These are phyloP conservation scores for Epiblema foenella DNA, from an alignment of 2,888 invertebrate genomes.

Conservation along the genomic window DNA sequence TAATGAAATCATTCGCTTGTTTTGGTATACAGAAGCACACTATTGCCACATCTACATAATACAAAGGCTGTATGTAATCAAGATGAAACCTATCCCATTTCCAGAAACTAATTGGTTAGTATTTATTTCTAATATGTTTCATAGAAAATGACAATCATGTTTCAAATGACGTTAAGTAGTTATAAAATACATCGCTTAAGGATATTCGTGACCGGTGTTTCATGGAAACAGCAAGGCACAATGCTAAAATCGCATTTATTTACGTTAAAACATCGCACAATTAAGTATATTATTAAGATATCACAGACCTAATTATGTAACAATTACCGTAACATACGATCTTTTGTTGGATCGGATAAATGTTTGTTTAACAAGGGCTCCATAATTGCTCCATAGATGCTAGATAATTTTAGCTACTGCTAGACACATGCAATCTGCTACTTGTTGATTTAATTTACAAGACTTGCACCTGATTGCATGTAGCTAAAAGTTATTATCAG, in stretches of 20 bases:
- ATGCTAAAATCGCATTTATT: conserved; percentile 10
- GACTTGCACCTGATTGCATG: conserved; percentile 1
- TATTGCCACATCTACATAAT: neutral
- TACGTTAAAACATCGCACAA: conserved; percentile 19
- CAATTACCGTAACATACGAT: conserved; percentile 45
- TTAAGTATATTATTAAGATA: conserved; percentile 17
- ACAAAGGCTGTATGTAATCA: conserved; percentile 11
- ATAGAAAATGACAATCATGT: conserved; percentile 42
- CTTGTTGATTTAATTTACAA: conserved; percentile 25
- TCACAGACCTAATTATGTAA: conserved; percentile 27
- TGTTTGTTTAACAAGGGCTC: conserved; percentile 28
- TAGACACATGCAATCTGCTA: conserved; percentile 32
- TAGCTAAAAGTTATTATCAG: no score
- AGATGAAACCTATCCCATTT: conserved; percentile 38
- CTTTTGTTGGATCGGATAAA: conserved; percentile 37
- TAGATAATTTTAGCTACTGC: conserved; percentile 36
- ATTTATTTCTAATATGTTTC: conserved; percentile 37
- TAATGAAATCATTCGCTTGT: neutral
- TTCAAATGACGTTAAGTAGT: conserved; percentile 42
- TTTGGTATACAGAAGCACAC: neutral
- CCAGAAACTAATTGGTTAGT: conserved; percentile 42
- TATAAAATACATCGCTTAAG: conserved; percentile 43
- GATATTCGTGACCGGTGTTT: conserved; percentile 49
- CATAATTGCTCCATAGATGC: no score
- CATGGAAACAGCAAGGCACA: conserved; percentile 43